Evolutionary conservation across 1,140 invertebrate species (phyloP).

Genomic region (Papilio dardanus): DNA sequence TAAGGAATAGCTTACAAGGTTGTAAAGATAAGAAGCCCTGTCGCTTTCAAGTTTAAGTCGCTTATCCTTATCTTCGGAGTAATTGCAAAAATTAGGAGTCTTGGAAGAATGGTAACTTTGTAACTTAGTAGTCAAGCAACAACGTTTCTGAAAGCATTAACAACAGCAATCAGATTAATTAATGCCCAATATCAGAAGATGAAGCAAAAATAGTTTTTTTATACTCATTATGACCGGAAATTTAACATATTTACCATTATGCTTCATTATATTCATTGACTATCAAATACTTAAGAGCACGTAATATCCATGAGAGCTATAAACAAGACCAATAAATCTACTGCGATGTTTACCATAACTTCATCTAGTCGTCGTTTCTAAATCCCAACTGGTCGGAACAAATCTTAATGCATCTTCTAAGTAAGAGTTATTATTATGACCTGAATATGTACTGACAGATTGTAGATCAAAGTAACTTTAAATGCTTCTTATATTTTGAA

Average conservation of each 20-base stretch:
- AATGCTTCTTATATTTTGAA: neutral
- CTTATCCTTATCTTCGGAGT: constrained; percentile 2
- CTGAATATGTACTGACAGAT: neutral
- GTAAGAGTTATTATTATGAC: constrained; percentile 16
- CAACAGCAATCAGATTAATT: neutral
- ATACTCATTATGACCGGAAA: neutral
- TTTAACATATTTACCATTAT: neutral
- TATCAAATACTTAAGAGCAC: neutral
- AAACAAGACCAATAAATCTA: constrained; percentile 17
- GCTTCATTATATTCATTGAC: neutral
- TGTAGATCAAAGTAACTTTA: constrained; percentile 9
- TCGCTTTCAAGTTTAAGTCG: constrained; percentile 20
- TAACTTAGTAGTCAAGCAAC: neutral
- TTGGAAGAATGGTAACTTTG: neutral
- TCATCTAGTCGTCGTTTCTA: constrained; percentile 14
- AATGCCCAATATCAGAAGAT: neutral
- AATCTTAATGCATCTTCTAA: constrained; percentile 21
- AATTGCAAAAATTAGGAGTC: constrained; percentile 21
- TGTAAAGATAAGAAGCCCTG: constrained; percentile 34
- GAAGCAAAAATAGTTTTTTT: neutral
- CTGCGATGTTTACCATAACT: neutral
- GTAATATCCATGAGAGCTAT: constrained; percentile 13
- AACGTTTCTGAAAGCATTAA: neutral
- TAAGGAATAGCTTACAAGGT: constrained; percentile 33
- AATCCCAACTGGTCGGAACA: constrained; percentile 10